Evolutionary conservation across 2,888 invertebrate species (phyloP).

Genomic region (Nomada goodeniana): DNA sequence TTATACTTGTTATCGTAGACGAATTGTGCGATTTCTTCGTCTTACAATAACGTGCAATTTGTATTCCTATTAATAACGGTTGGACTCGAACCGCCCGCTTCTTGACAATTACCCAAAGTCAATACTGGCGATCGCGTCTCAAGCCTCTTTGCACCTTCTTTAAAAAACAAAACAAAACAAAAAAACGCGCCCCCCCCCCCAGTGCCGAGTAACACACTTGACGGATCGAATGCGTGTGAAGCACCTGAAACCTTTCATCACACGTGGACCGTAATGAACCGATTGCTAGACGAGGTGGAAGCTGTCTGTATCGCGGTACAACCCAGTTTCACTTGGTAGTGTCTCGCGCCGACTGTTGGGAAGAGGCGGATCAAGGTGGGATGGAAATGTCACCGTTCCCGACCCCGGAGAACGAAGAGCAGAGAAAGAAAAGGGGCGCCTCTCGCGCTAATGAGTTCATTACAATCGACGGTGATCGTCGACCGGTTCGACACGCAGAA

Average conservation of each 20-base stretch:
- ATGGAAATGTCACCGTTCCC: slow-evolving; percentile 39
- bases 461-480: slow-evolving; percentile 56
- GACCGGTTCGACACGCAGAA: slow-evolving; percentile 44
- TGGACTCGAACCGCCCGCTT: background rate
- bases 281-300: slow-evolving; percentile 39
- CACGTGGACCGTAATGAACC: slow-evolving; percentile 35
- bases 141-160: no score
- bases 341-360: background rate
- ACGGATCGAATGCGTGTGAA: background rate
- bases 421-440: slow-evolving; percentile 10
- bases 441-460: slow-evolving; percentile 63
- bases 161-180: no score
- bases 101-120: background rate
- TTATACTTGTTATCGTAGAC: no score
- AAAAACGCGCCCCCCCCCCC: no score
- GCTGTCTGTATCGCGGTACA: slow-evolving; percentile 12
- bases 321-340: slow-evolving; percentile 40
- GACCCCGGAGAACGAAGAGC: background rate
- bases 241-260: slow-evolving; percentile 16
- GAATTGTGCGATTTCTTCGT: no score
- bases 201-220: background rate
- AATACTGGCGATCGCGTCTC: background rate
- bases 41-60: no score
- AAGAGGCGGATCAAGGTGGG: background rate
- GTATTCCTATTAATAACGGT: no score